These are phyloP conservation scores for Cladorhizidae sp. DNA, from an alignment of 37 sponge, comb jelly and placozoan species.

Conservation along the genomic window DNA sequence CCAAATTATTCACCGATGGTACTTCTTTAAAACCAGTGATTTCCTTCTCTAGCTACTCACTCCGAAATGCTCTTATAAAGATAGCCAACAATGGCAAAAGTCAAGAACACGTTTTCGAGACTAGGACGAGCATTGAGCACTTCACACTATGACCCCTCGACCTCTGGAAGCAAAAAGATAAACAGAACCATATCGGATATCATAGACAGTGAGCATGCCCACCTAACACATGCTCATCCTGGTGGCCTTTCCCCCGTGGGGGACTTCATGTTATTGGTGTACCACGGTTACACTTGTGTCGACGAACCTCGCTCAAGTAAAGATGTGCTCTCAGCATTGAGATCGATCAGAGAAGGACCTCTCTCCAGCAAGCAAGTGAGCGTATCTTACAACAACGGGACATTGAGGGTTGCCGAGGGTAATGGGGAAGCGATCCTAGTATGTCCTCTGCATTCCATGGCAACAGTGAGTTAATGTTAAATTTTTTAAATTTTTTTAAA, in stretches of 20 bases:
- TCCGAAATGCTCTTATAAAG: no score
- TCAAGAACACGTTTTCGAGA: background rate
- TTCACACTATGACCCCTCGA: background rate
- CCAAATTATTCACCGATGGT: no score
- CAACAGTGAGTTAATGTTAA: background rate
- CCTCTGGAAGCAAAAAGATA: background rate
- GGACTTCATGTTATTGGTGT: background rate
- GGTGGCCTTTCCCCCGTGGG: background rate
- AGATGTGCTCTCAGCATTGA: slow-evolving; percentile 19
- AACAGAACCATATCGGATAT: slow-evolving; percentile 4
- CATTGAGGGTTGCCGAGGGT: slow-evolving; percentile 26
- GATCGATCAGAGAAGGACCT: slow-evolving; percentile 9
- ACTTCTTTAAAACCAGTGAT: no score
- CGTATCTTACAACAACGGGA: slow-evolving; percentile 10
- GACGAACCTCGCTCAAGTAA: slow-evolving; percentile 19
- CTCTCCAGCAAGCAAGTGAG: background rate
- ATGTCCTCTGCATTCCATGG: slow-evolving; percentile 18
- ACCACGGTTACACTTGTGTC: slow-evolving; percentile 43
- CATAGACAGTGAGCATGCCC: slow-evolving; percentile 5
- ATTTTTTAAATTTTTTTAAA: no score
- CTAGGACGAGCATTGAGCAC: slow-evolving; percentile 11
- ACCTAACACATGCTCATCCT: background rate
- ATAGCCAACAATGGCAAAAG: slow-evolving; percentile 1
- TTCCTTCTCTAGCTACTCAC: no score
- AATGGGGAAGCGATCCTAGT: slow-evolving; percentile 31